Evolutionary conservation across 2,797 vertebrate species (phyloP).

Genomic region (Chelon auratus): DNA sequence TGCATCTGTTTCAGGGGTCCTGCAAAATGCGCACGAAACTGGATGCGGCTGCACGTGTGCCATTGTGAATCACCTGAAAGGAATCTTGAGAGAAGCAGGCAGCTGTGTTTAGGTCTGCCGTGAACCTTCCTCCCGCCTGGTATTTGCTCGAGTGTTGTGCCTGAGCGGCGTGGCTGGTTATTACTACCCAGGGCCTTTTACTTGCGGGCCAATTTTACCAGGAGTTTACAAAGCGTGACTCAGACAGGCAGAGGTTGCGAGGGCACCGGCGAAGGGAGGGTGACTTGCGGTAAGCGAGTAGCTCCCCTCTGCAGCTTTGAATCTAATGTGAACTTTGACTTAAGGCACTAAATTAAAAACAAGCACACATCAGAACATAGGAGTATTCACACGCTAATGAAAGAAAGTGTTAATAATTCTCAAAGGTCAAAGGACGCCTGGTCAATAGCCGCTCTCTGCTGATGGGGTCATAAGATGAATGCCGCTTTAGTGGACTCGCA

Average conservation of each 20-base stretch:
- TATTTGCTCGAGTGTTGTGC: conserved; percentile 42
- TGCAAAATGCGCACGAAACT: background rate
- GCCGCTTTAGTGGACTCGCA: conserved; percentile 9
- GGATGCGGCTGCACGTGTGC: background rate
- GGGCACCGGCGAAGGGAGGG: background rate
- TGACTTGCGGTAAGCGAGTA: conserved; percentile 13
- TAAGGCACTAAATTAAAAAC: conserved; percentile 20
- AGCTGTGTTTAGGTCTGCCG: conserved; percentile 27
- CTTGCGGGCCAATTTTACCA: conserved; percentile 33
- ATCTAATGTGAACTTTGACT: conserved; percentile 27
- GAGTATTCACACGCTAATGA: background rate
- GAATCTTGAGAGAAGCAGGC: conserved; percentile 14
- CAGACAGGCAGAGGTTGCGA: conserved; percentile 9
- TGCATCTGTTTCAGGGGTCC: background rate
- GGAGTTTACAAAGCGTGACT: conserved; percentile 32
- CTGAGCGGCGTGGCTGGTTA: conserved; percentile 27
- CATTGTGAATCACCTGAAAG: conserved; percentile 25
- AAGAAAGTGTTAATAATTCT: conserved; percentile 25
- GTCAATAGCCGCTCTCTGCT: conserved; percentile 20
- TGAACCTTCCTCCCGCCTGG: conserved; percentile 18
- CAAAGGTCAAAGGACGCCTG: conserved; percentile 1
- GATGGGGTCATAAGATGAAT: conserved; percentile 32
- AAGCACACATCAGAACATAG: background rate
- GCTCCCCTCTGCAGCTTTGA: conserved; percentile 21
- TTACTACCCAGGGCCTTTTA: conserved; percentile 46